Conservation (phyloP, 2,113 vertebrate species). For the Calyptommatus sinebrachiatus region DNA sequence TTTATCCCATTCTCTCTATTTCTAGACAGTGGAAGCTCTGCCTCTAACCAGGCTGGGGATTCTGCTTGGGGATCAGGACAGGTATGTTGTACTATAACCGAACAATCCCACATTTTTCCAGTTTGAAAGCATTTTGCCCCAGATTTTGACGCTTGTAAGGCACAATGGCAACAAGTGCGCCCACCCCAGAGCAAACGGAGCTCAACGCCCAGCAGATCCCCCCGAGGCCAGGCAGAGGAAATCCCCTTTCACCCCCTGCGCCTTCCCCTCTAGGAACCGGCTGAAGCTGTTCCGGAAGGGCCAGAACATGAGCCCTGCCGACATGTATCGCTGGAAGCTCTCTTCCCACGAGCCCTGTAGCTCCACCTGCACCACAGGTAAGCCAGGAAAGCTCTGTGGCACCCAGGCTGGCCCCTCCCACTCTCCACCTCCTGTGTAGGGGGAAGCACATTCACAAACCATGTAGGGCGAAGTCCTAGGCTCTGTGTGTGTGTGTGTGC, state of each 20-base stretch:
- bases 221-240: background rate
- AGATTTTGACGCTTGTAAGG: slow-evolving; percentile 21
- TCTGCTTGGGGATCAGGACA: slow-evolving; percentile 72
- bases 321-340: slow-evolving; percentile 98
- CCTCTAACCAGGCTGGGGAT: slow-evolving; percentile 67
- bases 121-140: slow-evolving; percentile 5
- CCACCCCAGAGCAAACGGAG: slow-evolving; percentile 48
- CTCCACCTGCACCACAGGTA: slow-evolving; percentile 95
- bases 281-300: slow-evolving; percentile 87
- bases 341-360: slow-evolving; percentile 97
- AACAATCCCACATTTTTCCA: background rate
- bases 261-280: slow-evolving; percentile 77
- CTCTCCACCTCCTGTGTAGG: too few species aligned
- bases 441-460: too few species aligned
- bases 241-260: background rate
- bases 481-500: too few species aligned
- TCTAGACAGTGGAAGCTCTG: slow-evolving; percentile 70
- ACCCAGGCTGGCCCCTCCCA: too few species aligned
- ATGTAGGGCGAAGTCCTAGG: too few species aligned
- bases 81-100: slow-evolving; percentile 63
- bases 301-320: slow-evolving; percentile 88
- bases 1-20: slow-evolving; percentile 73
- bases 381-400: slow-evolving; percentile 16
- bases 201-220: slow-evolving; percentile 27
- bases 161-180: slow-evolving; percentile 12